Conservation (phyloP, 2,888 invertebrate species). For the Globia sparganii region DNA sequence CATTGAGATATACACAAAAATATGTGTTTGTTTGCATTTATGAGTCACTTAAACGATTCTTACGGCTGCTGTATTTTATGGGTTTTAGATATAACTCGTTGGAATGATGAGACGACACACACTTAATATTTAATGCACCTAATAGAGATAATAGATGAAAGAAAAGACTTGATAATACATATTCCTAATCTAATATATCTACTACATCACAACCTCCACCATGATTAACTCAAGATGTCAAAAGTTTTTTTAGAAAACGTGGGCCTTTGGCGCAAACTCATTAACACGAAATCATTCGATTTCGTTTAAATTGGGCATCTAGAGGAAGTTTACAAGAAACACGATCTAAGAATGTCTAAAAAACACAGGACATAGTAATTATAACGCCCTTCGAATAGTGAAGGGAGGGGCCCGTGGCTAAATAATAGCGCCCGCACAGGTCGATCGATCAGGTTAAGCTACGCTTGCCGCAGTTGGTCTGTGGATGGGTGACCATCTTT, state of each 20-base stretch:
- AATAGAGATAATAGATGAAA: neutral
- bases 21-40: conserved; percentile 33
- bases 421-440: too few relatives aligned
- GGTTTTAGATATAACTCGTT: conserved; percentile 18
- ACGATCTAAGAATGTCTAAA: neutral
- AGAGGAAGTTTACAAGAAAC: neutral
- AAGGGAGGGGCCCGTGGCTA: too few relatives aligned
- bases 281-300: neutral
- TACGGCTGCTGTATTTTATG: conserved; percentile 27
- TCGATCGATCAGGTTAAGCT: too few relatives aligned
- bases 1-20: conserved; percentile 13
- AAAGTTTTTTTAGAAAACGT: neutral
- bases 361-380: neutral
- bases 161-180: neutral
- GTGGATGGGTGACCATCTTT: too few relatives aligned
- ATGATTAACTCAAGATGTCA: neutral
- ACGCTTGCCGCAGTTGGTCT: too few relatives aligned
- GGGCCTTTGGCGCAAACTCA: too few relatives aligned
- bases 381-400: too few relatives aligned
- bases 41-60: conserved; percentile 26
- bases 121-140: conserved; percentile 1
- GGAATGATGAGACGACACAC: neutral
- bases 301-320: neutral
- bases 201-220: neutral
- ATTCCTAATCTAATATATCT: neutral